phyloP scores from a whole-genome alignment of 2,113 vertebrate species.

The Xyrauchen texanus region DNA sequence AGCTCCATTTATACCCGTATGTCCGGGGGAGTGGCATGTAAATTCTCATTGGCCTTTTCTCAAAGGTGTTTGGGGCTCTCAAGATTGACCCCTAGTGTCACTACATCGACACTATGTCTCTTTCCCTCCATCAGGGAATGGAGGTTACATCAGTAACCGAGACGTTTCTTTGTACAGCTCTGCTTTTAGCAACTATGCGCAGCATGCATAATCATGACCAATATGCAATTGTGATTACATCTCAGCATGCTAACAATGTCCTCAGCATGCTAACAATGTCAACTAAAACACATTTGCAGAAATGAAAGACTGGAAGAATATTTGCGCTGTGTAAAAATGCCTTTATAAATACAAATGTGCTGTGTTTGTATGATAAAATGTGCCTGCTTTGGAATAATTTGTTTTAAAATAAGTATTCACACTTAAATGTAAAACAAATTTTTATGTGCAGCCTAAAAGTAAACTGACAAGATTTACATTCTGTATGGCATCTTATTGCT shows the following conservation, averaged over 20 bases:
- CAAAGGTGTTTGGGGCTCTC: no score
- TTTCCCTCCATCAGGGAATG: no score
- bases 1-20: no score
- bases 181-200: constrained; percentile 19
- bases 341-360: constrained; percentile 21
- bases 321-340: not conserved
- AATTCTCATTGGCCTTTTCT: no score
- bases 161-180: constrained; percentile 20
- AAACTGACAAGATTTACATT: not conserved
- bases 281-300: not conserved
- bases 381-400: not conserved
- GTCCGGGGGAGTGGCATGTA: no score
- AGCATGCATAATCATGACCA: constrained; percentile 35
- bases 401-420: constrained; percentile 1
- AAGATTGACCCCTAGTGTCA: no score
- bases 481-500: not conserved
- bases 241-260: constrained; percentile 32
- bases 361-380: constrained; percentile 11
- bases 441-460: not conserved
- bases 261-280: constrained; percentile 19
- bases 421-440: not conserved
- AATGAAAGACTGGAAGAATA: constrained; percentile 27
- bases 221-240: constrained; percentile 34
- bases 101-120: no score
- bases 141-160: no score